Percentiles rank a stretch among this genome's conserved stretches.
Evolutionary conservation across 2,797 vertebrate species (phyloP).

Genomic region (Lagodon rhomboides): DNA sequence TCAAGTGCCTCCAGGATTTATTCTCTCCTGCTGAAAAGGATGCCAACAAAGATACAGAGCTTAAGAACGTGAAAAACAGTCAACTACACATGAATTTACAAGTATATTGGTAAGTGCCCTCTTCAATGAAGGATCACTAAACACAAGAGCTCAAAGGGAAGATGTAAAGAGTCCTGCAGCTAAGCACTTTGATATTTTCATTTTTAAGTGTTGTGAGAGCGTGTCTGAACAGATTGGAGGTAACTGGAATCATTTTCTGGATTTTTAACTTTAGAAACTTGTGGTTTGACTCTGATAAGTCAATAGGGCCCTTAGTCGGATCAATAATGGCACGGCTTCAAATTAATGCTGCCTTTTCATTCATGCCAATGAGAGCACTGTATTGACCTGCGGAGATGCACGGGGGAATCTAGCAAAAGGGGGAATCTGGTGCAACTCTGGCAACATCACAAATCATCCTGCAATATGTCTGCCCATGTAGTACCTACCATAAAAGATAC

Average conservation of each 20-base stretch:
- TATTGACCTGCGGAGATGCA: neutral
- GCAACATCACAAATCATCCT: neutral
- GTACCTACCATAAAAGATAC: slow-evolving; percentile 8
- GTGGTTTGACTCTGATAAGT: neutral
- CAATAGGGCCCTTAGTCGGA: neutral
- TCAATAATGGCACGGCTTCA: neutral
- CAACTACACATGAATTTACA: neutral
- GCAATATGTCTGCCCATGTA: neutral
- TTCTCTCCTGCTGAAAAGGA: slow-evolving; percentile 16
- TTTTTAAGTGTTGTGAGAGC: neutral
- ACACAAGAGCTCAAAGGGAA: slow-evolving; percentile 5
- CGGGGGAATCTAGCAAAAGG: neutral
- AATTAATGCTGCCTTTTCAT: neutral
- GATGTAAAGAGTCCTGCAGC: slow-evolving; percentile 6
- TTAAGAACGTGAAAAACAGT: slow-evolving; percentile 10
- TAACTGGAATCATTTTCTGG: slow-evolving; percentile 3
- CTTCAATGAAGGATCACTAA: slow-evolving; percentile 14
- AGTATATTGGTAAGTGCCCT: slow-evolving; percentile 9
- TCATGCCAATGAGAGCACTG: slow-evolving; percentile 1
- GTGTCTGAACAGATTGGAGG: neutral
- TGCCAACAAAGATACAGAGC: slow-evolving; percentile 14
- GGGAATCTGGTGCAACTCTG: neutral
- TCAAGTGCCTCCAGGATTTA: slow-evolving; percentile 35
- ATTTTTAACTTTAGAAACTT: neutral
- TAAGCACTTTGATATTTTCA: neutral